phyloP scores from a whole-genome alignment of 2,113 vertebrate genomes.

The Xiphorhynchus elegans region DNA sequence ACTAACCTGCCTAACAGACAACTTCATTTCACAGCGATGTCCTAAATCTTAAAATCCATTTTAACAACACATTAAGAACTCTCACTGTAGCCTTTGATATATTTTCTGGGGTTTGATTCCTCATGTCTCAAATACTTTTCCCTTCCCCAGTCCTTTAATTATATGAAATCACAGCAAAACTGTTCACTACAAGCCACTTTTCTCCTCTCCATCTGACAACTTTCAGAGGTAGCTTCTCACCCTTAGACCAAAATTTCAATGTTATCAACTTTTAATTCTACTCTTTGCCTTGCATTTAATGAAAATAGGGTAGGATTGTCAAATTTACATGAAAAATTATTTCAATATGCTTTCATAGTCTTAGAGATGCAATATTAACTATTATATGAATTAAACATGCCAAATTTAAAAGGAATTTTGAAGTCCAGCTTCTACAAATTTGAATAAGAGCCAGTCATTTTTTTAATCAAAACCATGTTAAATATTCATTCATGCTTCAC shows the following conservation, averaged over 20 bases:
- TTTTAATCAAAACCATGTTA: constrained; percentile 57
- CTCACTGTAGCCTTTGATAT: neutral
- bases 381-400: constrained; percentile 45
- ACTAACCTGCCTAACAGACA: constrained; percentile 37
- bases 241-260: neutral
- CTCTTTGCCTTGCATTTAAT: neutral
- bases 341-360: constrained; percentile 25
- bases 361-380: constrained; percentile 23
- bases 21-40: constrained; percentile 6
- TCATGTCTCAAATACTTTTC: neutral
- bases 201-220: neutral
- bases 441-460: constrained; percentile 32
- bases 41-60: constrained; percentile 56
- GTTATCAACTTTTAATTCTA: neutral
- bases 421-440: constrained; percentile 21
- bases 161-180: neutral
- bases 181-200: neutral
- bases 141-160: neutral
- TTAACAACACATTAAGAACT: neutral
- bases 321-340: constrained; percentile 39
- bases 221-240: neutral
- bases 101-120: neutral
- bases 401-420: constrained; percentile 30
- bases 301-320: neutral
- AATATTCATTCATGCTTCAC: constrained; percentile 50